Base-by-base conservation (phyloP, 2,888 invertebrate species). In the Hirtodrosophila trivittata region DNA sequence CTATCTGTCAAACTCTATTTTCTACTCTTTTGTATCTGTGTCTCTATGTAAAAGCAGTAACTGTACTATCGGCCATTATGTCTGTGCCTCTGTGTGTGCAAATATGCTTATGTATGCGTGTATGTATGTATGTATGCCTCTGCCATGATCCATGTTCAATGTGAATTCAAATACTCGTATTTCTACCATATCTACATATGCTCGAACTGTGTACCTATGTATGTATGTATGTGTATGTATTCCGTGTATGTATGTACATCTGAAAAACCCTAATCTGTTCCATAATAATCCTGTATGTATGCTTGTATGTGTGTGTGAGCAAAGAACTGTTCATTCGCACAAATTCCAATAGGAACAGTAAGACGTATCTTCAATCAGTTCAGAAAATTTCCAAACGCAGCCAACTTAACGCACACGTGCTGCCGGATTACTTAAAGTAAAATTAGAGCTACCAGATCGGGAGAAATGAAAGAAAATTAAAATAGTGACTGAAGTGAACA, bases 31-130 rank as follows among this genome's bases (percentile, higher is more conserved):
- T 35, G 1, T 47, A 12, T 47, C 9, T 37, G 45, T 32, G n/a
- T 32, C n/a, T 45, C 1, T 28, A 1, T 18, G 0, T 46, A n/a
- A 47, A 63, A 51, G 33, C 71, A 70, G n/a, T n/a, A 55, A 68
- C 69, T 55, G 50, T 60, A 47, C 21, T 74, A 74, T 74, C 75
- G 68, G 62, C 68, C 54, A 52, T 45, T 59, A 35, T 67, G 49
- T 59, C 16, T 59, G 45, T 65, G 30, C 37, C 21, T 25, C 13
- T 12, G 8, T 21, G 35, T 21, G 5, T 21, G 18, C 18, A n/a
- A 6, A 25, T 25, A 25, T 25, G 2, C 28, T 9, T 39, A n/a
- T 33, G 39, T 43, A 8, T 42, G 8, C 41, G 13, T 60, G 14
- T 26, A 10, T 39, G 14, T 16, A 14, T 32, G 1, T 42, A 13